Evolutionary conservation across 2,888 invertebrate genomes (phyloP).

Genomic region (Pantelozetes paolii): DNA sequence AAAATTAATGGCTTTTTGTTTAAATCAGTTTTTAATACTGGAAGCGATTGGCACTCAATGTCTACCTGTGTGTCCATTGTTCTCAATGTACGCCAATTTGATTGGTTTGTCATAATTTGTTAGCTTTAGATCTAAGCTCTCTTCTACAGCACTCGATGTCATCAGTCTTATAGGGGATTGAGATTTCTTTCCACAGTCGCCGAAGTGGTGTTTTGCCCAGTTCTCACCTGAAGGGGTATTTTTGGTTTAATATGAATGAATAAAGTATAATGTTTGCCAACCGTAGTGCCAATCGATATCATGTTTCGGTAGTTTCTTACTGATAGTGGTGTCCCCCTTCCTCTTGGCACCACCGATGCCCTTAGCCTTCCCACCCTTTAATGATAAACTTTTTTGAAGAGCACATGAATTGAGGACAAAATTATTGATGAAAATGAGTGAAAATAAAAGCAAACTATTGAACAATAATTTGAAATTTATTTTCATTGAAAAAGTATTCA

Average conservation of each 20-base stretch:
- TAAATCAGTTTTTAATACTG: too few species aligned
- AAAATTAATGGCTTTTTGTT: neutral
- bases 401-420: neutral
- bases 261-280: neutral
- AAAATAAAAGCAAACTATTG: neutral
- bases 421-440: neutral
- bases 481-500: neutral
- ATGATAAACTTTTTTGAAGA: neutral
- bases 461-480: too few species aligned
- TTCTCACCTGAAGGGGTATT: neutral
- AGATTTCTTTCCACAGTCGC: constrained; percentile 48
- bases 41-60: constrained; percentile 18
- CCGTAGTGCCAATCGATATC: constrained; percentile 2
- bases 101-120: constrained; percentile 58
- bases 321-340: neutral
- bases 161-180: constrained; percentile 76
- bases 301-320: neutral
- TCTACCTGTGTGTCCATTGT: constrained; percentile 68
- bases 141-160: constrained; percentile 53
- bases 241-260: too few species aligned
- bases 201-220: constrained; percentile 8
- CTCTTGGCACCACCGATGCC: neutral
- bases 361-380: neutral
- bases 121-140: constrained; percentile 58
- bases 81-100: constrained; percentile 59